Evolutionary conservation across 2,113 vertebrate genomes (phyloP).

Genomic region (Eupsittula cactorum): DNA sequence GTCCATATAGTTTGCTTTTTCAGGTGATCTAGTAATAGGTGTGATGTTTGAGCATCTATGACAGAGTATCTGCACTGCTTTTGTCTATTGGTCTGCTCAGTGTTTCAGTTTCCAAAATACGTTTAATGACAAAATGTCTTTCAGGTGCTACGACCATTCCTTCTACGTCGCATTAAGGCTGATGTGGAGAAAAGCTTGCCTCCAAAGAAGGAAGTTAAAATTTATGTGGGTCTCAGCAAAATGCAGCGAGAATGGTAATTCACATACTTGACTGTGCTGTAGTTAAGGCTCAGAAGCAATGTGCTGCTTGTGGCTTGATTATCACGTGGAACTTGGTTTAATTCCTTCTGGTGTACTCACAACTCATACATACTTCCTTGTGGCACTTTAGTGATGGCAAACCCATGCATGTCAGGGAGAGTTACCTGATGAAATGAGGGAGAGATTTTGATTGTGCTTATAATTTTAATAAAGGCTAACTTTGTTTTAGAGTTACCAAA

Average conservation of each 20-base stretch:
- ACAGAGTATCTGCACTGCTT: neutral
- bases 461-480: neutral
- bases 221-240: slow-evolving; percentile 97
- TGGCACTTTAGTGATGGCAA: neutral
- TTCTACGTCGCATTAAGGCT: slow-evolving; percentile 96
- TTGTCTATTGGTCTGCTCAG: neutral
- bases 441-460: neutral
- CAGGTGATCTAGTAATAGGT: neutral
- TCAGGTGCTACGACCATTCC: slow-evolving; percentile 93
- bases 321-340: neutral
- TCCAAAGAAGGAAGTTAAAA: slow-evolving; percentile 98
- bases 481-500: neutral
- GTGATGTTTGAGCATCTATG: neutral
- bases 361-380: fast-evolving
- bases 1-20: neutral
- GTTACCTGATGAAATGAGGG: neutral
- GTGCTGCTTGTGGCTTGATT: neutral
- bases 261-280: neutral
- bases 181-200: slow-evolving; percentile 97
- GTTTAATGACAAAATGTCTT: neutral
- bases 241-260: slow-evolving; percentile 98
- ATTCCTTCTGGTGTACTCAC: neutral
- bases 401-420: neutral
- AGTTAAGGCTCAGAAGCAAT: neutral
- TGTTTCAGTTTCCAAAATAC: neutral